Conservation (phyloP, 2,113 vertebrate genomes). For the Machaerirhynchus nigripectus region DNA sequence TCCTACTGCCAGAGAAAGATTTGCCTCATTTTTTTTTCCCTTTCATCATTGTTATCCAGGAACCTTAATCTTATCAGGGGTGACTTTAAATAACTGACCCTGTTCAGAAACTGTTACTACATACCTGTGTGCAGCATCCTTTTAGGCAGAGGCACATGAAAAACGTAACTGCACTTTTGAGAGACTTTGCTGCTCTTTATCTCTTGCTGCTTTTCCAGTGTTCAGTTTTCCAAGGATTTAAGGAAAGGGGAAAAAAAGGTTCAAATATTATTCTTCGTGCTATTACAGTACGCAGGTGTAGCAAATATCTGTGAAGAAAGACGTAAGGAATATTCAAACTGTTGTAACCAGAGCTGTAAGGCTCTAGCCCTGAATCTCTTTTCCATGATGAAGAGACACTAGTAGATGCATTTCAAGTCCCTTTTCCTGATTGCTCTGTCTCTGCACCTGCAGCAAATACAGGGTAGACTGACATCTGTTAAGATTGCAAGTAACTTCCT, state of each 20-base stretch:
- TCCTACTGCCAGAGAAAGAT: neutral
- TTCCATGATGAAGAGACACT: neutral
- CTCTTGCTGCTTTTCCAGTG: neutral
- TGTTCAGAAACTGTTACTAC: neutral
- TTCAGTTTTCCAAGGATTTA: neutral
- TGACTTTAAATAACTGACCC: neutral
- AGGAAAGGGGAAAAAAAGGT: rapidly evolving
- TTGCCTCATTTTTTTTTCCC: neutral
- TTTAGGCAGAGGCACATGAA: neutral
- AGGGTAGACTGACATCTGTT: neutral
- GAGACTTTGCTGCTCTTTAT: neutral
- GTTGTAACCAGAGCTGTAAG: neutral
- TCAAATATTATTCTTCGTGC: neutral
- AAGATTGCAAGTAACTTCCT: neutral
- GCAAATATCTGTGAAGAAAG: neutral
- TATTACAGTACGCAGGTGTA: neutral
- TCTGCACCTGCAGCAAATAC: neutral
- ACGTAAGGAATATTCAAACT: neutral
- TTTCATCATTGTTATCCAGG: neutral
- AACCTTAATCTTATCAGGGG: neutral
- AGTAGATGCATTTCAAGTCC: neutral
- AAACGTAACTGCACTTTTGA: neutral
- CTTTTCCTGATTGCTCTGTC: neutral
- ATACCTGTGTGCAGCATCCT: neutral
- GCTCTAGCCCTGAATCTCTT: neutral